Evolutionary conservation across 2,797 vertebrate species (phyloP).

Genomic region (Anabacerthia variegaticeps): DNA sequence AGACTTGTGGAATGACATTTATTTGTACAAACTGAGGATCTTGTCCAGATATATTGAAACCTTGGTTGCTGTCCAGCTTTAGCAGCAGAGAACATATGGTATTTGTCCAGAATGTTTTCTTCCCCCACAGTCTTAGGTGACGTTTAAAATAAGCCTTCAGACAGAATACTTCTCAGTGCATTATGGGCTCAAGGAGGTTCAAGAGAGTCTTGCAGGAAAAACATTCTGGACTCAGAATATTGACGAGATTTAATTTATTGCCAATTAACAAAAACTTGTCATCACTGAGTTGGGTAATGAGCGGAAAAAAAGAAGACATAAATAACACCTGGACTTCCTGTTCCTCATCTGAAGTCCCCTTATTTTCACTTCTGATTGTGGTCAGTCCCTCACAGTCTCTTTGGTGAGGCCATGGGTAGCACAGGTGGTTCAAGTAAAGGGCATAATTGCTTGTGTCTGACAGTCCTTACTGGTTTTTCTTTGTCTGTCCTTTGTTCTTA

Average conservation of each 20-base stretch:
- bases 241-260: neutral
- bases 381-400: neutral
- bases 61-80: neutral
- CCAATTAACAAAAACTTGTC: neutral
- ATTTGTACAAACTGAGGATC: neutral
- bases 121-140: neutral
- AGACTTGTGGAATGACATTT: neutral
- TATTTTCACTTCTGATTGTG: neutral
- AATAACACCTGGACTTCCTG: rapidly evolving
- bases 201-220: neutral
- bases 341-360: neutral
- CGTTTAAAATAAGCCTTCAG: neutral
- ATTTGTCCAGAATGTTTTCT: neutral
- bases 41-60: neutral
- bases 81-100: neutral
- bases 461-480: neutral
- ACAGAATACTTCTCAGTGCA: neutral
- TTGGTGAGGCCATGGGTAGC: neutral
- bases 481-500: neutral
- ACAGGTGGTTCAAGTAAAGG: neutral
- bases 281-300: neutral
- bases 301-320: neutral
- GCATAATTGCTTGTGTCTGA: neutral
- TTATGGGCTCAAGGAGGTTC: neutral
- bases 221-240: neutral